A percentile compares a stretch with the other conserved stretches of the same genome.
phyloP scores from a whole-genome alignment of 2,888 invertebrate genomes.

The Dicyrtomina minuta region DNA sequence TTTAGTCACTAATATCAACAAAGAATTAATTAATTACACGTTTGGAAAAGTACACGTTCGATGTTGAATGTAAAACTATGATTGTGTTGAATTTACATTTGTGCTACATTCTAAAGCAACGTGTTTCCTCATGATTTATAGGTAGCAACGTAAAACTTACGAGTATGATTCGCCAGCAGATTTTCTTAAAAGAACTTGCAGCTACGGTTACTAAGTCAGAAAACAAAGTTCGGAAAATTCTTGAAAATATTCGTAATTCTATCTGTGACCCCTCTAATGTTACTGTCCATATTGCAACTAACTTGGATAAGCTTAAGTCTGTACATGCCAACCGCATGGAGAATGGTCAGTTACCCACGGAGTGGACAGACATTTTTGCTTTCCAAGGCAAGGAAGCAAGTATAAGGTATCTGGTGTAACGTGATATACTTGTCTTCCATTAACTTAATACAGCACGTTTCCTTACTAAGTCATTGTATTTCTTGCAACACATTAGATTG shows the following conservation, averaged over 20 bases:
- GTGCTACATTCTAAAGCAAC: too few relatives aligned
- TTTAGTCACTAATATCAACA: too few relatives aligned
- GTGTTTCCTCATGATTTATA: too few relatives aligned
- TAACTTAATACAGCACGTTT: too few relatives aligned
- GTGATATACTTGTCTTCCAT: too few relatives aligned
- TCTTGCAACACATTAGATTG: too few relatives aligned
- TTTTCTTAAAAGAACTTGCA: constrained; percentile 70
- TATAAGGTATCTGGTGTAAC: constrained; percentile 12
- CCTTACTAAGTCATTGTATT: background rate
- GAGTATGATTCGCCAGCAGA: constrained; percentile 73
- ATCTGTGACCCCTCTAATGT: constrained; percentile 66
- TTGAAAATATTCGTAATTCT: constrained; percentile 63
- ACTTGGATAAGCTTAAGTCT: constrained; percentile 64
- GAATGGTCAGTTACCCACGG: constrained; percentile 18
- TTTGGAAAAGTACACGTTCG: too few relatives aligned
- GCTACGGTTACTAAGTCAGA: constrained; percentile 59
- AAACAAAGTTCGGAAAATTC: constrained; percentile 57
- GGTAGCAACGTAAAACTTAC: constrained; percentile 36
- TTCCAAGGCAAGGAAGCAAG: constrained; percentile 19
- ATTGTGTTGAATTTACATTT: too few relatives aligned
- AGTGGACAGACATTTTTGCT: constrained; percentile 14
- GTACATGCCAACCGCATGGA: background rate
- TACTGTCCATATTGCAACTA: constrained; percentile 71
- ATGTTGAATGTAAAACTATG: too few relatives aligned
- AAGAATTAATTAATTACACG: too few relatives aligned